Base-by-base conservation (phyloP, 2,888 invertebrate genomes). In the Myopa tessellatipennis region DNA sequence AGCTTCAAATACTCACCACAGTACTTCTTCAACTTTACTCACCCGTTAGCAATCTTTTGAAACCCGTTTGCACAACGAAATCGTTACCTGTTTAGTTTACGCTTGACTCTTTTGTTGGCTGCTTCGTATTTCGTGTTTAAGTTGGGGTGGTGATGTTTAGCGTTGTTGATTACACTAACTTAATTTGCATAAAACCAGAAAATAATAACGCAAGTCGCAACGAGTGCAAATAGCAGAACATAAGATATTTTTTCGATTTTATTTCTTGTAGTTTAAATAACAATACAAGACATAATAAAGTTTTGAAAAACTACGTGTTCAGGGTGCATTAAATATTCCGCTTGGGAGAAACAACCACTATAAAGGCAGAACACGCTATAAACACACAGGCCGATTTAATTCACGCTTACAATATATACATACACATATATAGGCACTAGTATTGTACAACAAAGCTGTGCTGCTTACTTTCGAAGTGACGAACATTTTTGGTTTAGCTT, bases 41-140 rank as follows among this genome's bases (percentile, higher is more conserved):
- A n/a, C 14, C 26, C 26, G 26, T 26, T 26, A 26, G 26, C 26
- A 26, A 26, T 26, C 26, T 26, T 26, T 26, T 26, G 26, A 26
- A 26, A 26, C 26, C 26, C 26, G 36, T 16, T 36, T 40, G 18
- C 36, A 63, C n/a, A 50, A 45, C 45, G 63, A 73, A 73, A n/a
- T 7, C 14, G 61, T 50, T 45, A 73, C 12, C 26, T 34, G 34
- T 14, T 63, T 52, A 74, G 74, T 74, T 74, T 74, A 74, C 74
- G 74, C 65, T 74, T 18, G 67, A 67, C 65, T 65, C 74, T 74
- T 74, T 65, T 52, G 65, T 65, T 74, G 65, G 52, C 36, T 63
- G 55, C 50, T 74, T 52, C 55, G 38, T 36, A 8, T 65, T 74
- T 74, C 50, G 10, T 18, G n/a, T 67, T 74, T 4, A 7, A n/a